Evolutionary conservation across 2,888 invertebrate genomes (phyloP).

Genomic region (Parelbella ahira): DNA sequence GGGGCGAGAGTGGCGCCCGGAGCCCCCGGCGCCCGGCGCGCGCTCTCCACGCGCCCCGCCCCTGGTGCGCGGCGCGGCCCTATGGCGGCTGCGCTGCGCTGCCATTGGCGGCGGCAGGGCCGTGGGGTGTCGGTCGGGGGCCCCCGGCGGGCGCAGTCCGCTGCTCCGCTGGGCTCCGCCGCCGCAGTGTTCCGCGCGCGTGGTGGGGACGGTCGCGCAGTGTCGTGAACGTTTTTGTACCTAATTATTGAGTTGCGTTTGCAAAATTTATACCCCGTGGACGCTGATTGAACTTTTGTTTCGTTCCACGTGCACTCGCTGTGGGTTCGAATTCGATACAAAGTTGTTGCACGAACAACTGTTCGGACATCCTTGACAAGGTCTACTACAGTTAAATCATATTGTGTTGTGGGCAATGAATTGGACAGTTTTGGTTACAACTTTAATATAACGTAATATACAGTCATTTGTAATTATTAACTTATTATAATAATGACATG

Average conservation of each 20-base stretch:
- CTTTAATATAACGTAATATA: too few species aligned
- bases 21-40: conserved; percentile 60
- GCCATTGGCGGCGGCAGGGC: conserved; percentile 37
- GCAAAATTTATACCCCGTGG: conserved; percentile 29
- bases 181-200: conserved; percentile 36
- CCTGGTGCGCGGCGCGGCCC: conserved; percentile 35
- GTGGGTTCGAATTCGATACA: too few species aligned
- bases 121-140: conserved; percentile 44
- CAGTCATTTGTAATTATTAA: too few species aligned
- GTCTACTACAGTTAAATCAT: too few species aligned
- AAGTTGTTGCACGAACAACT: too few species aligned
- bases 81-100: conserved; percentile 30
- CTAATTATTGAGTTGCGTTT: conserved; percentile 29
- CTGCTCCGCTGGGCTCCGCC: conserved; percentile 37
- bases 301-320: conserved; percentile 7
- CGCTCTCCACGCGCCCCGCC: conserved; percentile 51
- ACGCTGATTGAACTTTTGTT: conserved; percentile 27
- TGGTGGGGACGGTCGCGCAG: conserved; percentile 38
- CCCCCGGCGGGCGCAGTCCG: conserved; percentile 48
- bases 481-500: too few species aligned
- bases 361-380: too few species aligned
- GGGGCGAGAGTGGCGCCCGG: conserved; percentile 74
- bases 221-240: conserved; percentile 27
- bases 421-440: too few species aligned
- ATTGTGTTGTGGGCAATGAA: too few species aligned